phyloP scores from a whole-genome alignment of 2,888 invertebrate species.

The Epiblema foenella region DNA sequence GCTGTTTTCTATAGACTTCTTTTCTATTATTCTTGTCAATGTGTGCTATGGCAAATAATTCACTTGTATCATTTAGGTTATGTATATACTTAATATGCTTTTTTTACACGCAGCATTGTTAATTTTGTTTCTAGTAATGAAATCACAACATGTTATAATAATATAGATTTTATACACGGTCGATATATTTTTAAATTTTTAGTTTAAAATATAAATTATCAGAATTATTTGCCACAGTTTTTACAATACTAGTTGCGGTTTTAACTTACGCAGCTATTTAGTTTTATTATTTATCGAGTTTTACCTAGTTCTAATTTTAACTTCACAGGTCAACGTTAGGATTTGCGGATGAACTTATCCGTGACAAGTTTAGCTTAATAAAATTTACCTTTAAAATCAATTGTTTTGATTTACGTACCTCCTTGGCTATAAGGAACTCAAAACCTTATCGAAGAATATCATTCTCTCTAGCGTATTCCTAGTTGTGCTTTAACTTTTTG shows the following conservation, averaged over 20 bases:
- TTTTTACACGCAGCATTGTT: not conserved
- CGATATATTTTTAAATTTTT: not conserved
- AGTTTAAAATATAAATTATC: not conserved
- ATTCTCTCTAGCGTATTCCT: too few relatives aligned
- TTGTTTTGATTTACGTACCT: constrained; percentile 8
- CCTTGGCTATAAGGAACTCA: too few relatives aligned
- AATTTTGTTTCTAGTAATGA: not conserved
- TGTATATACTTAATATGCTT: not conserved
- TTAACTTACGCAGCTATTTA: constrained; percentile 14
- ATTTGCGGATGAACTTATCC: constrained; percentile 10
- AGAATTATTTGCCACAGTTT: constrained; percentile 2
- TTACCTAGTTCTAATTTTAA: constrained; percentile 45
- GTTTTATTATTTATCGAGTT: constrained; percentile 32
- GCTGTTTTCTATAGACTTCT: not conserved
- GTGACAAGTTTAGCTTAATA: constrained; percentile 43
- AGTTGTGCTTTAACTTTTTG: too few relatives aligned
- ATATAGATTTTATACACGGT: not conserved
- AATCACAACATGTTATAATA: constrained; percentile 11
- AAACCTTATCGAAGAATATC: too few relatives aligned
- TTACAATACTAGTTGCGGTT: not conserved
- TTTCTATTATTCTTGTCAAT: not conserved
- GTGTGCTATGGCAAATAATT: constrained; percentile 12
- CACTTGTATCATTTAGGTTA: not conserved
- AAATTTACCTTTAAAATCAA: constrained; percentile 29
- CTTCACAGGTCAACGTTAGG: constrained; percentile 37